Conservation (phyloP, 1,140 invertebrate genomes). For the Augochlora pura region DNA sequence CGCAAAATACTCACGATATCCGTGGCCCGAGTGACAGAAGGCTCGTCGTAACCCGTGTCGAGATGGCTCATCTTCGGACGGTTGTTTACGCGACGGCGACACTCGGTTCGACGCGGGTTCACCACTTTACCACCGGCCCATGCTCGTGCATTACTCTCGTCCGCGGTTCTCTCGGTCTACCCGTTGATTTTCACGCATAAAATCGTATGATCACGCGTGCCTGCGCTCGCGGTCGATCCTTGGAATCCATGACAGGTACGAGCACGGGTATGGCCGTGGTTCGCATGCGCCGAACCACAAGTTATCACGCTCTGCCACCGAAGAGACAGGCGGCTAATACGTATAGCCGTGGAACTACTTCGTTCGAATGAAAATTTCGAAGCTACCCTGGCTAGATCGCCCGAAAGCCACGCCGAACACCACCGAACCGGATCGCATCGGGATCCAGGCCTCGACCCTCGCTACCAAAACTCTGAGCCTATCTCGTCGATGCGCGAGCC, state of each 20-base stretch:
- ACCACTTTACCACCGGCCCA: constrained; percentile 52
- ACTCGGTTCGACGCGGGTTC: constrained; percentile 30
- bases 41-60: constrained; percentile 56
- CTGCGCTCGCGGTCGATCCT: constrained; percentile 70
- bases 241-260: constrained; percentile 77
- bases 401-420: constrained; percentile 6
- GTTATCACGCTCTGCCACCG: constrained; percentile 53
- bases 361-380: constrained; percentile 40
- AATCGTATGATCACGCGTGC: constrained; percentile 69
- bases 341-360: constrained; percentile 51
- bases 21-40: constrained; percentile 62
- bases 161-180: constrained; percentile 39
- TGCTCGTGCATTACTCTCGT: constrained; percentile 35
- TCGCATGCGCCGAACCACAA: constrained; percentile 57
- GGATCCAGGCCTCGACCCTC: too few species aligned
- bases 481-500: too few species aligned
- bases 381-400: not conserved
- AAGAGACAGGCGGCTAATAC: constrained; percentile 35
- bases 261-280: constrained; percentile 46
- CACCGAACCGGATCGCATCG: too few species aligned
- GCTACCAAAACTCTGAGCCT: too few species aligned
- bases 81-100: constrained; percentile 40
- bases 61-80: constrained; percentile 65
- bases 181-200: constrained; percentile 64
- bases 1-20: constrained; percentile 67